Conservation (phyloP, 1,140 invertebrate genomes). For the Copidosoma floridanum region DNA sequence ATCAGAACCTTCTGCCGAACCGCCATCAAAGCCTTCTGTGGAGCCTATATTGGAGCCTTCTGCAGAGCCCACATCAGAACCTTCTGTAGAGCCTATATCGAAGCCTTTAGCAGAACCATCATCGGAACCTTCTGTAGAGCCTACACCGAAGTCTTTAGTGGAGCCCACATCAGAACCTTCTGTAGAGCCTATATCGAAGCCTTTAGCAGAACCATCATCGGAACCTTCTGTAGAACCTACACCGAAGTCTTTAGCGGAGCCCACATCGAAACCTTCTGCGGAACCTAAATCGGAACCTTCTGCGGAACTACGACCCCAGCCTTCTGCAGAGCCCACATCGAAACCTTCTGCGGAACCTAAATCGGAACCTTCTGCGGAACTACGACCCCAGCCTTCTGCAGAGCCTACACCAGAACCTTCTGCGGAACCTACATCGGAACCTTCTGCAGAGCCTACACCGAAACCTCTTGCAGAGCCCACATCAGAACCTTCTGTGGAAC, state of each 20-base stretch:
- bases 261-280: constrained; percentile 39
- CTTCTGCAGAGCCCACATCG: constrained; percentile 37
- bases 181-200: no score
- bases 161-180: constrained; percentile 34
- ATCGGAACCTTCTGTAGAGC: constrained; percentile 38
- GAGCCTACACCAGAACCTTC: constrained; percentile 40
- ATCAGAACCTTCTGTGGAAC: constrained; percentile 38
- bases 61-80: no score
- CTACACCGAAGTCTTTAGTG: no score
- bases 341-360: constrained; percentile 27
- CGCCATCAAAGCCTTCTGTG: no score
- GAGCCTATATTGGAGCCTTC: constrained; percentile 30
- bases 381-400: constrained; percentile 26
- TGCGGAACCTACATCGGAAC: no score
- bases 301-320: constrained; percentile 30
- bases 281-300: constrained; percentile 38
- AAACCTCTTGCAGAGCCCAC: no score
- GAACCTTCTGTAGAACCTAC: constrained; percentile 25
- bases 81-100: constrained; percentile 34
- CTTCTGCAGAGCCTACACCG: no score
- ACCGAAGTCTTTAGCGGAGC: constrained; percentile 36
- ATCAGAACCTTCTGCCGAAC: constrained; percentile 18
- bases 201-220: constrained; percentile 36
- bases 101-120: constrained; percentile 27
- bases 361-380: constrained; percentile 16